phyloP scores from a whole-genome alignment of 1,140 invertebrate genomes.

The Drosophila ohnishii region DNA sequence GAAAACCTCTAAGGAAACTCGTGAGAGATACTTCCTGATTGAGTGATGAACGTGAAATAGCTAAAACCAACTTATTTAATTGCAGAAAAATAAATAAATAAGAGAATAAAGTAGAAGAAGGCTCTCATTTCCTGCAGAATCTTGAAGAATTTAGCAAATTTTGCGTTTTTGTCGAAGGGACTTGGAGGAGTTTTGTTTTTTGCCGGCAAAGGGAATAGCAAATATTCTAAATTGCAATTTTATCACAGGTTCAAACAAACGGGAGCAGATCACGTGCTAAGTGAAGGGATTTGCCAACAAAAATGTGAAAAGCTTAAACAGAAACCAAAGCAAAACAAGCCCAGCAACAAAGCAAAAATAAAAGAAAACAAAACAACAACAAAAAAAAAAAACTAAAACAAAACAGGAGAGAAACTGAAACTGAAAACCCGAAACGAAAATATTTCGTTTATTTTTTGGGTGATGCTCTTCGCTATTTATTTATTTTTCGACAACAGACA shows the following conservation, averaged over 20 bases:
- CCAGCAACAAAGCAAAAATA: slow-evolving; percentile 23
- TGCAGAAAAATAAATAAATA: neutral
- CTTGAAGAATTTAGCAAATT: slow-evolving; percentile 26
- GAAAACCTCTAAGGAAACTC: neutral
- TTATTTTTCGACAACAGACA: slow-evolving; percentile 74
- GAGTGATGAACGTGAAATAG: neutral
- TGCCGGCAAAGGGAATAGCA: slow-evolving; percentile 74
- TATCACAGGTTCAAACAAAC: slow-evolving; percentile 33
- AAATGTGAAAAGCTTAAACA: slow-evolving; percentile 76
- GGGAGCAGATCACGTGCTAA: slow-evolving; percentile 57
- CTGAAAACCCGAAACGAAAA: slow-evolving; percentile 26
- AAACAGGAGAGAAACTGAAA: slow-evolving; percentile 12
- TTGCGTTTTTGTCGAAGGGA: slow-evolving; percentile 11
- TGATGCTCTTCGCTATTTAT: slow-evolving; percentile 60
- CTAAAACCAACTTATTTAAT: neutral
- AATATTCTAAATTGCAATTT: slow-evolving; percentile 79
- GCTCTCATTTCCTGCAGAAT: neutral
- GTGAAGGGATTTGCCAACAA: slow-evolving; percentile 75
- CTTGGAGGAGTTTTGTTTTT: slow-evolving; percentile 15
- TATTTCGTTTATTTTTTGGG: slow-evolving; percentile 35
- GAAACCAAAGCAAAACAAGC: slow-evolving; percentile 31
- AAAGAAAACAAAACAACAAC: neutral
- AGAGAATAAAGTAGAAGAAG: neutral
- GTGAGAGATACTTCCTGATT: neutral
- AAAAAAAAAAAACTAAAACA: neutral